phyloP scores from a whole-genome alignment of 1,140 invertebrate species.

The Manduca sexta region DNA sequence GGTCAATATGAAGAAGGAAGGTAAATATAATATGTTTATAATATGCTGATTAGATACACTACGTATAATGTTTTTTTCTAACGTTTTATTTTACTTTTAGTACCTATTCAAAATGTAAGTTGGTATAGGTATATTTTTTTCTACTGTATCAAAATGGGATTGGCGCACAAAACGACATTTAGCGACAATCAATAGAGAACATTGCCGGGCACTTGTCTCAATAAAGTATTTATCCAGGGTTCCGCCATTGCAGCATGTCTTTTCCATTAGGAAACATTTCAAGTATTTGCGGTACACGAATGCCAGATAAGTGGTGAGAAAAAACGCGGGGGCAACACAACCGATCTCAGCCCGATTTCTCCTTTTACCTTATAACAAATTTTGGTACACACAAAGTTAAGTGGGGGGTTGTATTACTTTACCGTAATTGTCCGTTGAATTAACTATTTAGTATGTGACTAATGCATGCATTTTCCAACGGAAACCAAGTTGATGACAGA shows the following conservation, averaged over 20 bases:
- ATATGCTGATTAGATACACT: too few relatives aligned
- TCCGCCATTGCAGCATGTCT: slow-evolving; percentile 61
- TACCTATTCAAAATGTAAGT: too few relatives aligned
- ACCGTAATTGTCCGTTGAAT: too few relatives aligned
- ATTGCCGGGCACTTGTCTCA: slow-evolving; percentile 51
- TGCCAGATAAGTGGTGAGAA: slow-evolving; percentile 52
- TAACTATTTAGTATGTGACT: too few relatives aligned
- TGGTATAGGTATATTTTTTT: not conserved
- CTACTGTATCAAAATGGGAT: not conserved
- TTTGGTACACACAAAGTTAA: too few relatives aligned
- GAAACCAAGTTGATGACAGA: too few relatives aligned
- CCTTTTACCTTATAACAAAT: not conserved
- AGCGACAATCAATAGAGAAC: slow-evolving; percentile 34
- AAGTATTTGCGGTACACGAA: slow-evolving; percentile 65
- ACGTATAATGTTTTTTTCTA: not conserved
- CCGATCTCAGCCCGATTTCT: slow-evolving; percentile 13
- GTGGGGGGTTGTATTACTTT: too few relatives aligned
- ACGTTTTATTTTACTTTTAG: too few relatives aligned
- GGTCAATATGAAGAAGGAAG: slow-evolving; percentile 96
- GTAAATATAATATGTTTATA: slow-evolving; percentile 74
- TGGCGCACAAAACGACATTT: slow-evolving; percentile 4
- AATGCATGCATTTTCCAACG: too few relatives aligned
- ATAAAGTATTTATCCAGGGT: slow-evolving; percentile 69
- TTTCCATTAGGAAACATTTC: slow-evolving; percentile 68
- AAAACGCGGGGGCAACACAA: slow-evolving; percentile 28